These are phyloP conservation scores for Todiramphus chloris DNA, from an alignment of 2,113 vertebrate genomes.

Conservation along the genomic window DNA sequence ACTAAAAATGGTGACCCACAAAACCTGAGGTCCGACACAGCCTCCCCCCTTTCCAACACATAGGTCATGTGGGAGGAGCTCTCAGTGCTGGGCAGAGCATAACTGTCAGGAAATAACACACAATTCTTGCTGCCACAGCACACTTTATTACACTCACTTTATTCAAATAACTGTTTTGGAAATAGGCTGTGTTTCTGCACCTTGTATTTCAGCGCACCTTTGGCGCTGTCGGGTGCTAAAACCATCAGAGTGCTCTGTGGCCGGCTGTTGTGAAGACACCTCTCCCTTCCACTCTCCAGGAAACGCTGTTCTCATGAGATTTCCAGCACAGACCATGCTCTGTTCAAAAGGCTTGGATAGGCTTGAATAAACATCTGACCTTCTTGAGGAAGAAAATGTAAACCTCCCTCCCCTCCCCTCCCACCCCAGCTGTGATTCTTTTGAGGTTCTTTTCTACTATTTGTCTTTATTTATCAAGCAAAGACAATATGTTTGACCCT, in stretches of 20 bases:
- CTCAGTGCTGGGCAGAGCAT: not conserved
- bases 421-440: not conserved
- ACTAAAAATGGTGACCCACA: not conserved
- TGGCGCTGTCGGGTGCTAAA: not conserved
- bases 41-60: not conserved
- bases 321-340: not conserved
- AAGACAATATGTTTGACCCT: not conserved
- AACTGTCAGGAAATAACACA: not conserved
- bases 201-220: not conserved
- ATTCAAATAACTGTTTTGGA: not conserved
- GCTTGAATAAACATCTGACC: constrained; percentile 56
- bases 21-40: not conserved
- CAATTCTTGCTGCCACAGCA: not conserved
- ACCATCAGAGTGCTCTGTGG: not conserved
- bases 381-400: not conserved
- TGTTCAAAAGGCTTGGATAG: constrained; percentile 22
- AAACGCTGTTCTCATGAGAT: not conserved
- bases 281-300: not conserved
- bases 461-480: constrained; percentile 37
- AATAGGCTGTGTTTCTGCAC: not conserved
- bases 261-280: not conserved
- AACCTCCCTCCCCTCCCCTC: not conserved
- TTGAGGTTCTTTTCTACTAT: constrained; percentile 12
- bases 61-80: not conserved
- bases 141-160: not conserved